A percentile compares a stretch with the other conserved stretches of the same genome.
phyloP scores from a whole-genome alignment of 2,113 vertebrate genomes.

The Pangasianodon hypophthalmus region DNA sequence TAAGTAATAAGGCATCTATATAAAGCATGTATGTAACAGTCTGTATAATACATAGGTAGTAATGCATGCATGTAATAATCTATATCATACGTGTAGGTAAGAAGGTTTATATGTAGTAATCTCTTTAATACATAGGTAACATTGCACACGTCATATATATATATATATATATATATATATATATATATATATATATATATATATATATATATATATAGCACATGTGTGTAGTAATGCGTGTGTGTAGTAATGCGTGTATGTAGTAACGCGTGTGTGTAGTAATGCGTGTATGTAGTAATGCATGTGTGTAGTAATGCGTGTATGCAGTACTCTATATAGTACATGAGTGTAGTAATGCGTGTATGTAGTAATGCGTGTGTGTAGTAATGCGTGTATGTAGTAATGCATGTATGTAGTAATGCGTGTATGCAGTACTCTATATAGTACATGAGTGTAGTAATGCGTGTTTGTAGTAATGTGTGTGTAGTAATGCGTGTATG shows the following conservation, averaged over 20 bases:
- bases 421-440: background rate
- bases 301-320: background rate
- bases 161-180: no score
- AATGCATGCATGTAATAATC: background rate
- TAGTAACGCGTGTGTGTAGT: no score
- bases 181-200: no score
- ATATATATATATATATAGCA: no score
- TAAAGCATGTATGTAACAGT: background rate
- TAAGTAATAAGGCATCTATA: background rate
- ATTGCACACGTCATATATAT: background rate
- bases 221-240: no score
- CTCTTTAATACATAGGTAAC: background rate
- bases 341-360: background rate
- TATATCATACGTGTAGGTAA: background rate
- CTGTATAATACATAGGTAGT: background rate
- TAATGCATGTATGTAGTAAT: background rate
- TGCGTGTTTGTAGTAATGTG: no score
- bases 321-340: background rate
- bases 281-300: background rate
- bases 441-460: background rate
- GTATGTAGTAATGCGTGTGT: no score
- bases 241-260: no score
- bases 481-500: no score
- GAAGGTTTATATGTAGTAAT: background rate
- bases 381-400: no score